Conservation (phyloP, 2,888 invertebrate genomes). For the Lomographa bimaculata region DNA sequence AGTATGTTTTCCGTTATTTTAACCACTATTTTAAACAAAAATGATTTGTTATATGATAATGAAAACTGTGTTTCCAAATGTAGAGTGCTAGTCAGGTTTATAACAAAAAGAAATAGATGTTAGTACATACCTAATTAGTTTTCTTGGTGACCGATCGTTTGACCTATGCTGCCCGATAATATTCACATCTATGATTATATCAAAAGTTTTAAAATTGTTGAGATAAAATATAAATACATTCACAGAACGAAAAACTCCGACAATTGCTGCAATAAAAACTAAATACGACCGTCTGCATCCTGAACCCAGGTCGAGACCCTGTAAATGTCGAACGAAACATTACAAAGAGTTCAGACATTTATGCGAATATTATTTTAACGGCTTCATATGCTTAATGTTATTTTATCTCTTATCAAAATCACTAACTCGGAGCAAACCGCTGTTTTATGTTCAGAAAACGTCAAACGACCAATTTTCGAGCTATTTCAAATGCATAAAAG, state of each 20-base stretch:
- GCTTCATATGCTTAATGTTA: conserved; percentile 12
- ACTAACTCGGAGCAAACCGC: conserved; percentile 37
- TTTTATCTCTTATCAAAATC: conserved; percentile 23
- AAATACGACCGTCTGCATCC: conserved; percentile 12
- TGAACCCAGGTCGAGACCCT: conserved; percentile 1
- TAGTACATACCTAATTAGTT: too few species aligned
- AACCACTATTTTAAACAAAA: too few species aligned
- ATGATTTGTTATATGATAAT: too few species aligned
- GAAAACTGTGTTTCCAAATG: too few species aligned
- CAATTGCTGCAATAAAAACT: conserved; percentile 1
- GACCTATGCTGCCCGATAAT: too few species aligned
- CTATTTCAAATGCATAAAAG: conserved; percentile 74
- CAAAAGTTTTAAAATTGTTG: too few species aligned
- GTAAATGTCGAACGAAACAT: neutral
- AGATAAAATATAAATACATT: too few species aligned
- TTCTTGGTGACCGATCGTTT: too few species aligned
- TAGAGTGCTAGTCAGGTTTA: too few species aligned
- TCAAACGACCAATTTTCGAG: conserved; percentile 72
- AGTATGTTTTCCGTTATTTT: too few species aligned
- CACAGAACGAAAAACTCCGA: neutral
- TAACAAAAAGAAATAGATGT: too few species aligned
- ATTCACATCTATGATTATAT: too few species aligned
- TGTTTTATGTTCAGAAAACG: conserved; percentile 59
- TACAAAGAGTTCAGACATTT: conserved; percentile 8
- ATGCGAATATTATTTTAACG: conserved; percentile 7